These are phyloP conservation scores for Halyomorpha halys DNA, from an alignment of 1,140 invertebrate species.

Conservation along the genomic window DNA sequence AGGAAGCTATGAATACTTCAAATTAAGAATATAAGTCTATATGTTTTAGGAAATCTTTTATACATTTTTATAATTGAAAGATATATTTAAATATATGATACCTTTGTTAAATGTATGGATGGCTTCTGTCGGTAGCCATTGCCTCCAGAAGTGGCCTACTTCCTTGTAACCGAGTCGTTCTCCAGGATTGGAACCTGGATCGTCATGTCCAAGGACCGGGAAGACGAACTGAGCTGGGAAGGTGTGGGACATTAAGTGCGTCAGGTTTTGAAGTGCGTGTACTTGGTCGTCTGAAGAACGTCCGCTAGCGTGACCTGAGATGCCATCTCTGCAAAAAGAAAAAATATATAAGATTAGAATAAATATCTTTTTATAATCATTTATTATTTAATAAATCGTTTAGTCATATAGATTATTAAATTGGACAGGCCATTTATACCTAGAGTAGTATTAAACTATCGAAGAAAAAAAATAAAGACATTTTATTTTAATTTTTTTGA, in stretches of 20 bases:
- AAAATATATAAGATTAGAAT: too few species aligned
- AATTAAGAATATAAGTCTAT: too few species aligned
- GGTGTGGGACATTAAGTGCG: conserved; percentile 58
- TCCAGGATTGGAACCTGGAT: conserved; percentile 46
- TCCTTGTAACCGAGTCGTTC: conserved; percentile 39
- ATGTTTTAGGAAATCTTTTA: too few species aligned
- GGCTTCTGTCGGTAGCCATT: conserved; percentile 70
- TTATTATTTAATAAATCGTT: too few species aligned
- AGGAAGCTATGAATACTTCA: too few species aligned
- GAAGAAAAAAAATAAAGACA: too few species aligned
- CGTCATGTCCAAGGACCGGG: conserved; percentile 69
- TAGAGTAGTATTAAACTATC: too few species aligned
- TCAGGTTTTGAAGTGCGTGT: conserved; percentile 62
- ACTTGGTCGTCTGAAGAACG: conserved; percentile 50
- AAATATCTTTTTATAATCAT: too few species aligned
- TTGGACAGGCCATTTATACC: too few species aligned
- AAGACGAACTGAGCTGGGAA: conserved; percentile 74
- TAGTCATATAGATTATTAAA: too few species aligned
- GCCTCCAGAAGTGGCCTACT: conserved; percentile 61
- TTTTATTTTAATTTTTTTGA: too few species aligned
- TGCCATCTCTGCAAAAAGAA: conserved; percentile 46
- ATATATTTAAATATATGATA: conserved; percentile 33
- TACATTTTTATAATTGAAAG: too few species aligned
- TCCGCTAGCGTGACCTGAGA: conserved; percentile 47
- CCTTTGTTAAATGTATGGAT: conserved; percentile 64